Evolutionary conservation across 2,888 invertebrate genomes (phyloP).

Genomic region (Exocentrus adspersus): DNA sequence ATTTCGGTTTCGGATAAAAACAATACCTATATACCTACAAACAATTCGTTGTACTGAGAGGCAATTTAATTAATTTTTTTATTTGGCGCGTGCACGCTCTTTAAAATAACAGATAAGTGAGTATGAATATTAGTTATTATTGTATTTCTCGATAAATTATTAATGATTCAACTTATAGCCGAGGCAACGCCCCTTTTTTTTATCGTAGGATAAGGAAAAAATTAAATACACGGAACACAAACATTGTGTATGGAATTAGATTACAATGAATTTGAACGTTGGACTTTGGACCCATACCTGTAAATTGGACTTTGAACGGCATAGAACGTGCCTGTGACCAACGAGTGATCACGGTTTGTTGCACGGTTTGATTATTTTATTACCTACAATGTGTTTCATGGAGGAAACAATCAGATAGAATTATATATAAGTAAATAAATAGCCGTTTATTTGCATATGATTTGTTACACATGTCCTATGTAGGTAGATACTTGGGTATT

Average conservation of each 20-base stretch:
- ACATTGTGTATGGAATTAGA: conserved; percentile 6
- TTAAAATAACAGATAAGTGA: neutral
- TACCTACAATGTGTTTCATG: neutral
- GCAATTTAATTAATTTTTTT: too few species aligned
- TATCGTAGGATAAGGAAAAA: too few species aligned
- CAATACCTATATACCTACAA: too few species aligned
- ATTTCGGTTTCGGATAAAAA: too few species aligned
- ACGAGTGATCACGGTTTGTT: conserved; percentile 27
- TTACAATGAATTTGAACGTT: conserved; percentile 48
- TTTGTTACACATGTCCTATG: too few species aligned
- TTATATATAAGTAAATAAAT: neutral
- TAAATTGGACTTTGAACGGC: conserved; percentile 59
- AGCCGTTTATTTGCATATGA: conserved; percentile 3
- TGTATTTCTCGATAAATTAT: too few species aligned
- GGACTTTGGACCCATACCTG: conserved; percentile 56
- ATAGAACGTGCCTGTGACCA: conserved; percentile 22
- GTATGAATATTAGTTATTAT: too few species aligned
- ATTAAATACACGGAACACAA: too few species aligned
- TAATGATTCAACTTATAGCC: too few species aligned
- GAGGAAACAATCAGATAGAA: conserved; percentile 13
- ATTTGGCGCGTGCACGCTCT: neutral
- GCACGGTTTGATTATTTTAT: conserved; percentile 14
- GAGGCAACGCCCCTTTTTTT: neutral
- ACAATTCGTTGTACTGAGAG: too few species aligned
- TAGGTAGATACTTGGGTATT: neutral